phyloP scores from a whole-genome alignment of 2,113 vertebrate genomes.

The Pangasianodon gigas region DNA sequence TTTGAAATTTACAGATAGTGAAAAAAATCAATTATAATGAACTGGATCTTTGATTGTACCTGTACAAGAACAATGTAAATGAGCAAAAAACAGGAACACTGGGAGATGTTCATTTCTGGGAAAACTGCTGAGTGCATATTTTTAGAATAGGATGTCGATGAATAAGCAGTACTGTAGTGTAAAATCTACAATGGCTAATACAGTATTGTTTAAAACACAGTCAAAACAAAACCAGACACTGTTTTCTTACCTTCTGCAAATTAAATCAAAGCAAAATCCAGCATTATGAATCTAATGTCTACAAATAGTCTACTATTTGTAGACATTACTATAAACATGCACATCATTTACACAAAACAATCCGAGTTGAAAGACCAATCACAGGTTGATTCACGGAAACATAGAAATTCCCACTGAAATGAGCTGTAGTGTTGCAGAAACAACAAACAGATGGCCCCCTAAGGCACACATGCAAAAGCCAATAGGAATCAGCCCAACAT shows the following conservation, averaged over 20 bases:
- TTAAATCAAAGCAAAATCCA: neutral
- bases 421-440: slow-evolving; percentile 1
- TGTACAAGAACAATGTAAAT: neutral
- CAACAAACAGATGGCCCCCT: slow-evolving; percentile 47
- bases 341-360: neutral
- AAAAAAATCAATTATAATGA: neutral
- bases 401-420: neutral
- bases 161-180: neutral
- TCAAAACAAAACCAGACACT: neutral
- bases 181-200: neutral
- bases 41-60: neutral
- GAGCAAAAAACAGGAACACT: neutral
- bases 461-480: slow-evolving; percentile 48
- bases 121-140: neutral
- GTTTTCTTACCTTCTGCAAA: neutral
- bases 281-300: neutral
- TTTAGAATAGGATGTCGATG: neutral
- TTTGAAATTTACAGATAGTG: neutral
- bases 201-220: neutral
- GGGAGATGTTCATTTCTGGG: neutral
- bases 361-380: neutral
- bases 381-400: neutral
- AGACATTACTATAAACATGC: neutral
- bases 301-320: neutral
- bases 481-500: slow-evolving; percentile 55